A percentile compares a stretch with the other conserved stretches of the same genome.
Evolutionary conservation across 2,888 invertebrate species (phyloP).

Genomic region (Pachydiplax longipennis): DNA sequence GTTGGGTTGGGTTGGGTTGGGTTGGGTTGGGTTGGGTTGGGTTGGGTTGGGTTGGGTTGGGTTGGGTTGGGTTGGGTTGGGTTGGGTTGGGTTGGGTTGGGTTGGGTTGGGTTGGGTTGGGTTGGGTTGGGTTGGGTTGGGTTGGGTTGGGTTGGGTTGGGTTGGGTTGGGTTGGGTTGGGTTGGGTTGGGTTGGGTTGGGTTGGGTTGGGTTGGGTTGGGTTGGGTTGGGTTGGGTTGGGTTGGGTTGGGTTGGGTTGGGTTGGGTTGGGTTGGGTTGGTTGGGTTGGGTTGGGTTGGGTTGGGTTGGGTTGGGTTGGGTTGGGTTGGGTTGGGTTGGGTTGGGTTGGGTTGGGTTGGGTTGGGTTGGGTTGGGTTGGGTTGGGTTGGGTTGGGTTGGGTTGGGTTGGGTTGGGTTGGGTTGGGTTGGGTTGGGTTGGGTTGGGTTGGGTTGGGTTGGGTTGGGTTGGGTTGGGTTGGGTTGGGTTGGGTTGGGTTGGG

Average conservation of each 20-base stretch:
- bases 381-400: slow-evolving; percentile 19
- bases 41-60: slow-evolving; percentile 19
- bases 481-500: slow-evolving; percentile 19
- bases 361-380: slow-evolving; percentile 19
- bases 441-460: slow-evolving; percentile 19
- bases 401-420: slow-evolving; percentile 19
- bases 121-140: slow-evolving; percentile 19
- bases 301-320: slow-evolving; percentile 19
- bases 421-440: slow-evolving; percentile 19
- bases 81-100: slow-evolving; percentile 19
- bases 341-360: slow-evolving; percentile 19
- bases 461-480: slow-evolving; percentile 19
- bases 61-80: slow-evolving; percentile 19
- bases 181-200: slow-evolving; percentile 19
- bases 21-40: slow-evolving; percentile 19
- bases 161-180: slow-evolving; percentile 19
- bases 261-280: too few relatives aligned
- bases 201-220: slow-evolving; percentile 19
- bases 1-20: slow-evolving; percentile 19
- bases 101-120: slow-evolving; percentile 19
- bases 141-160: slow-evolving; percentile 19
- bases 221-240: slow-evolving; percentile 19
- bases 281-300: too few relatives aligned
- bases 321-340: slow-evolving; percentile 19
- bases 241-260: slow-evolving; percentile 19